Conservation (phyloP, 92 coral and sea anemone genomes). For the Ricordea florida region DNA sequence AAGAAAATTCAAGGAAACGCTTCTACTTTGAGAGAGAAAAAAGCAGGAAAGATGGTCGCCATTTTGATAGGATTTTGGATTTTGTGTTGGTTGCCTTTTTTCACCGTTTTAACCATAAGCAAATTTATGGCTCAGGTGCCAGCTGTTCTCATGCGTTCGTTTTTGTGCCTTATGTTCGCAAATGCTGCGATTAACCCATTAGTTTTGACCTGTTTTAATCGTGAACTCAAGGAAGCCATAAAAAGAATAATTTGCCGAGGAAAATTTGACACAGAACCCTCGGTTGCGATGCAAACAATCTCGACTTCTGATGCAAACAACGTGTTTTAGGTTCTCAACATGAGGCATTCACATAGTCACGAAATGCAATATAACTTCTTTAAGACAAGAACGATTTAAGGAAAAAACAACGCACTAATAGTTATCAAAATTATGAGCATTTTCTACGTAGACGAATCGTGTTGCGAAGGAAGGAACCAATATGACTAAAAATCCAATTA, state of each 20-base stretch:
- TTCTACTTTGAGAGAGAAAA: slow-evolving; percentile 50
- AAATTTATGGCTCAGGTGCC: slow-evolving; percentile 63
- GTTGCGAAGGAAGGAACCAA: no score
- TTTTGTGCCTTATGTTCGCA: slow-evolving; percentile 67
- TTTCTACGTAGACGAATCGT: no score
- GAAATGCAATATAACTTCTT: no score
- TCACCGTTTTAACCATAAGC: slow-evolving; percentile 68
- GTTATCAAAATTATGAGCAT: no score
- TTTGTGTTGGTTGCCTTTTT: slow-evolving; percentile 78
- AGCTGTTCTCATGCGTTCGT: slow-evolving; percentile 59
- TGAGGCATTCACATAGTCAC: no score
- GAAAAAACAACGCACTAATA: no score
- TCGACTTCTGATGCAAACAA: no score
- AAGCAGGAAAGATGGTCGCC: slow-evolving; percentile 69
- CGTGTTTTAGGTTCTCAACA: no score
- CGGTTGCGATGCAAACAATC: no score
- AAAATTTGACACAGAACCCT: no score
- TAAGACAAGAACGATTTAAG: no score
- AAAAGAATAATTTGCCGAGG: slow-evolving; percentile 18
- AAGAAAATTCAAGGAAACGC: slow-evolving; percentile 4
- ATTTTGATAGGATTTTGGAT: slow-evolving; percentile 69
- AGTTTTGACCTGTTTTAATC: slow-evolving; percentile 63
- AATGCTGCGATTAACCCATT: slow-evolving; percentile 76
- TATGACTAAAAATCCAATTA: no score
- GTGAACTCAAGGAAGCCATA: slow-evolving; percentile 61